Evolutionary conservation across 2,888 invertebrate species (phyloP).

Genomic region (Frankliniella fusca): DNA sequence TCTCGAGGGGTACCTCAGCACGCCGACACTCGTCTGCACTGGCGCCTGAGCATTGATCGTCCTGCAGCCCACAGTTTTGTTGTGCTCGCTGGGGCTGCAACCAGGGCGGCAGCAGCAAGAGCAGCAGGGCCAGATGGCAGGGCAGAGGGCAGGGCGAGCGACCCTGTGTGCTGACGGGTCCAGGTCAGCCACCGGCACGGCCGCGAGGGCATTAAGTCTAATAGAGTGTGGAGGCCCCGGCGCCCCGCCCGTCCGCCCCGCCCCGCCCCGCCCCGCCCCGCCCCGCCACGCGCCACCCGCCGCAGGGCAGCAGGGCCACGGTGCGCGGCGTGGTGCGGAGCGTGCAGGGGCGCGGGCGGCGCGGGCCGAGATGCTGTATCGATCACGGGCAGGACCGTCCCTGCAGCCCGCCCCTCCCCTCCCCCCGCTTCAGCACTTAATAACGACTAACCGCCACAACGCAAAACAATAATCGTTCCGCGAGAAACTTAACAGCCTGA

Average conservation of each 20-base stretch:
- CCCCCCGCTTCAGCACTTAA: neutral
- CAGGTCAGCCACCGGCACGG: neutral
- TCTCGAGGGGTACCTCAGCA: no score
- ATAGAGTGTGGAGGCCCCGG: neutral
- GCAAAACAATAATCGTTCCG: conserved; percentile 22
- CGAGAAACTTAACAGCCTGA: conserved; percentile 8
- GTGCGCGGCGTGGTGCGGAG: neutral
- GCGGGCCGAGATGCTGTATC: conserved; percentile 7
- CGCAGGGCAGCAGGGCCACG: neutral
- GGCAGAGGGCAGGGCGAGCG: neutral
- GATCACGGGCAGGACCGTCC: neutral
- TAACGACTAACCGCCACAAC: conserved; percentile 21
- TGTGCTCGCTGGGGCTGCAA: no score
- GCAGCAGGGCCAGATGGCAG: neutral
- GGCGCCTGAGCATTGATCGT: no score
- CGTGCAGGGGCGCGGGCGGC: neutral
- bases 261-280: neutral
- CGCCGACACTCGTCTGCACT: no score
- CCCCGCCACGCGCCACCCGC: neutral
- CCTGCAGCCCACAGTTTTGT: no score
- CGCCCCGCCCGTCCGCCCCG: neutral
- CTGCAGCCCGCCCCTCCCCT: neutral
- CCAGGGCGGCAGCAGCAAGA: neutral
- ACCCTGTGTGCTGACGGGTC: no score
- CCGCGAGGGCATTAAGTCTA: conserved; percentile 16